Evolutionary conservation across 2,113 vertebrate species (phyloP).

Genomic region (Podarcis cretensis): DNA sequence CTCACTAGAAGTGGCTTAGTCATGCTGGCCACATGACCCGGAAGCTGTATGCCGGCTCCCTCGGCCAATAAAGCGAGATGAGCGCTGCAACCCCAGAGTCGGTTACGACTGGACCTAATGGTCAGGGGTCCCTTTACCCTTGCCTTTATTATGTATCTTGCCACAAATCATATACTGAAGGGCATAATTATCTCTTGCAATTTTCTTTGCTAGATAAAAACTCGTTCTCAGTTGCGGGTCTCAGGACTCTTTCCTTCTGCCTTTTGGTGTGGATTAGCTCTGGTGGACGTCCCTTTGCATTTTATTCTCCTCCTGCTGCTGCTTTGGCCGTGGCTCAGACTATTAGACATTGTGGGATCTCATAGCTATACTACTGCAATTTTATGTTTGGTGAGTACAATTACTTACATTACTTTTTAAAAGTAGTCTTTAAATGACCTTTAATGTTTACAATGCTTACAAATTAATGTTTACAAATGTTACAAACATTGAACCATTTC

Average conservation of each 20-base stretch:
- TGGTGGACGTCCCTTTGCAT: constrained; percentile 84
- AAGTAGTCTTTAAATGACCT: background rate
- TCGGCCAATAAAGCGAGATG: too few species aligned
- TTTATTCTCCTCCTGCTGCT: constrained; percentile 80
- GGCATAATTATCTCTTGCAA: background rate
- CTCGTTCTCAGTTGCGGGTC: constrained; percentile 81
- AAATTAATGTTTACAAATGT: background rate
- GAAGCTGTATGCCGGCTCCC: too few species aligned
- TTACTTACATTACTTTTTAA: background rate
- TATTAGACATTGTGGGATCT: fast-evolving
- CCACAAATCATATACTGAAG: too few species aligned
- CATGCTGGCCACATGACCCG: too few species aligned
- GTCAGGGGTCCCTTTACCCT: too few species aligned
- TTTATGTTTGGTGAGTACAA: constrained; percentile 49
- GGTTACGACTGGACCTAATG: too few species aligned
- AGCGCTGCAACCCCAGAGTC: too few species aligned
- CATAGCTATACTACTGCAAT: fast-evolving
- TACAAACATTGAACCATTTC: background rate
- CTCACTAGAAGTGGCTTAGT: too few species aligned
- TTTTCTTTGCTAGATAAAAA: constrained; percentile 77
- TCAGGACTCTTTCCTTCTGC: constrained; percentile 88
- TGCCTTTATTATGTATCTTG: background rate
- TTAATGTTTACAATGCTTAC: background rate
- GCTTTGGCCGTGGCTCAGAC: constrained; percentile 48
- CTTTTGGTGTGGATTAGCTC: constrained; percentile 90